phyloP scores from a whole-genome alignment of 2,797 vertebrate genomes.

The Cyclopterus lumpus region DNA sequence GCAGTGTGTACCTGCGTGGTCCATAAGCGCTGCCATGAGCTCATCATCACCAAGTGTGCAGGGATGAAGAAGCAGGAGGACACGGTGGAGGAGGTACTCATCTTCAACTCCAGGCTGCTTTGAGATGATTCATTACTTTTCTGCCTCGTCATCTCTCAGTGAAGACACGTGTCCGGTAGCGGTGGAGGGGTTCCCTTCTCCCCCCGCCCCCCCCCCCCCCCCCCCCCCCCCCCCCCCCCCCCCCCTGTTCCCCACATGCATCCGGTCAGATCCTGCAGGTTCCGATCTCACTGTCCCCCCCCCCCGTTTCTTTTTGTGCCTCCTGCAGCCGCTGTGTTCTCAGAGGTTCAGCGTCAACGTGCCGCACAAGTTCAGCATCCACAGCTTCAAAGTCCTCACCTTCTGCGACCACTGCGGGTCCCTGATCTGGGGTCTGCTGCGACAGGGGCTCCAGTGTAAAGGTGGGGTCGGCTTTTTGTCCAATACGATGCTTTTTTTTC shows the following conservation, averaged over 20 bases:
- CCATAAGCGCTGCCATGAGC: slow-evolving; percentile 96
- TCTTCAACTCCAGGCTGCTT: not conserved
- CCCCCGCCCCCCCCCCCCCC: no score
- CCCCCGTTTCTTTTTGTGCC: no score
- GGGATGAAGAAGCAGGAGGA: slow-evolving; percentile 96
- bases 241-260: no score
- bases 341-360: slow-evolving; percentile 97
- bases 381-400: slow-evolving; percentile 97
- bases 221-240: no score
- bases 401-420: slow-evolving; percentile 98
- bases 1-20: slow-evolving; percentile 97
- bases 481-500: no score
- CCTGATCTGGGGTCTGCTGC: slow-evolving; percentile 94
- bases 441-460: slow-evolving; percentile 97
- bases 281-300: no score
- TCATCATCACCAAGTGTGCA: slow-evolving; percentile 96
- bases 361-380: slow-evolving; percentile 96
- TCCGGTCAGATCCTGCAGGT: no score
- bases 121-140: not conserved
- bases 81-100: slow-evolving; percentile 88
- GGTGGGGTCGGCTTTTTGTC: slow-evolving; percentile 72
- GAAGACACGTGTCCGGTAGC: no score
- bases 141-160: no score
- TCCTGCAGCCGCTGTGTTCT: slow-evolving; percentile 86
- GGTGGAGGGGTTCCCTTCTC: no score